These are phyloP conservation scores for Candoia aspera DNA, from an alignment of 2,113 vertebrate species.

Conservation along the genomic window DNA sequence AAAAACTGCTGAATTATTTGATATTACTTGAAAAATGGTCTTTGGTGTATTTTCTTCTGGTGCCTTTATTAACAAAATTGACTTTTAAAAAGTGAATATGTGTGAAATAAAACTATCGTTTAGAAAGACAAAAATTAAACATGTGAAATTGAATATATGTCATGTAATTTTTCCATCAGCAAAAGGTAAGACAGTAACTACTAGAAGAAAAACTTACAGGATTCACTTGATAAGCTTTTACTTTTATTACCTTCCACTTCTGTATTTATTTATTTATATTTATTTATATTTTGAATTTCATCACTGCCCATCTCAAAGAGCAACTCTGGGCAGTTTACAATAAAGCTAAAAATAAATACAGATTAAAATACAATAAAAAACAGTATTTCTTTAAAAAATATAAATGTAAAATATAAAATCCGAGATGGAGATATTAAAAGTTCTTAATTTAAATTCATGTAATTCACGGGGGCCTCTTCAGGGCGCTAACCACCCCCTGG, in stretches of 20 bases:
- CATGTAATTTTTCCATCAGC: neutral
- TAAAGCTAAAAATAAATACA: no score
- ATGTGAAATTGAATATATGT: neutral
- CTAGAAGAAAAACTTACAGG: neutral
- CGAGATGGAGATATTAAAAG: no score
- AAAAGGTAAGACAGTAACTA: neutral
- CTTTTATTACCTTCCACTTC: neutral
- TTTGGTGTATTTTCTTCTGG: slow-evolving; percentile 17
- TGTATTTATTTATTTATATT: neutral
- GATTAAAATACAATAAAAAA: no score
- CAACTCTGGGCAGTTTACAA: no score
- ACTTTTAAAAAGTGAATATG: neutral
- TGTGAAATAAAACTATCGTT: neutral
- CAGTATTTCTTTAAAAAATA: no score
- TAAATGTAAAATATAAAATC: no score
- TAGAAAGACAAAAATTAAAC: neutral
- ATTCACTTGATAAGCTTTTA: neutral
- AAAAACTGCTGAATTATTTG: slow-evolving; percentile 28
- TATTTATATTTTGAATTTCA: no score
- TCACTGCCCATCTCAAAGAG: no score
- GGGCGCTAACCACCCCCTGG: no score
- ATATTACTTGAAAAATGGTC: neutral
- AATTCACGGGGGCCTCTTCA: no score
- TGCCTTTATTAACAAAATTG: slow-evolving; percentile 17
- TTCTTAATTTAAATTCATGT: no score